Percentiles rank a stretch among this genome's conserved stretches.
These are phyloP conservation scores for Brachionus calyciflorus DNA, from an alignment of 1,140 invertebrate genomes.

Conservation along the genomic window DNA sequence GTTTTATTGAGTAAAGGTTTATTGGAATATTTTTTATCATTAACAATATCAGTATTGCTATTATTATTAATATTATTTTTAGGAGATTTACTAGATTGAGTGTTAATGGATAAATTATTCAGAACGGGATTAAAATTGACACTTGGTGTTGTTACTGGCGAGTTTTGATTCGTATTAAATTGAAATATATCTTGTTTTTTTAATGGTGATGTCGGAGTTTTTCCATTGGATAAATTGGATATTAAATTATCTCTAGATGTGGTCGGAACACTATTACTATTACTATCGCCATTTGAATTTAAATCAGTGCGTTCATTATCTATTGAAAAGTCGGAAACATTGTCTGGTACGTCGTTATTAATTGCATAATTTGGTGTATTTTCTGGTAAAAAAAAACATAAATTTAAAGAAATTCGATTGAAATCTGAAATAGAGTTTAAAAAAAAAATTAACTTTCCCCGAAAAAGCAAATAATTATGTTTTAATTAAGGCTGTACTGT, in stretches of 20 bases:
- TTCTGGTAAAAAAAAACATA: neutral
- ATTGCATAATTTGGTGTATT: neutral
- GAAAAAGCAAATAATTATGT: no score
- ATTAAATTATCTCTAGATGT: conserved; percentile 21
- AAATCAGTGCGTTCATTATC: conserved; percentile 15
- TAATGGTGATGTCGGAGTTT: neutral
- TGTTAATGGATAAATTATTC: no score
- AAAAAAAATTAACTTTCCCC: no score
- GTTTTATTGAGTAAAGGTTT: neutral
- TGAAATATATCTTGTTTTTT: neutral
- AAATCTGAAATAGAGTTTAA: no score
- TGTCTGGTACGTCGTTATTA: neutral
- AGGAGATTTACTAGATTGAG: no score
- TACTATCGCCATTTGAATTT: conserved; percentile 23
- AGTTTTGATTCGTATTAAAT: neutral
- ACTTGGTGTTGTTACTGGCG: neutral
- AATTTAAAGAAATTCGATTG: no score
- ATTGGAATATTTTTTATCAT: neutral
- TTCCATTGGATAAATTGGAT: neutral
- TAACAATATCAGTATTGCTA: neutral
- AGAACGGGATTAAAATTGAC: neutral
- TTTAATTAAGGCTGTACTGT: no score
- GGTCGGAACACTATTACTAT: neutral
- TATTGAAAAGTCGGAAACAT: conserved; percentile 29
- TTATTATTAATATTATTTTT: no score